Conservation (phyloP, 2,113 vertebrate genomes). For the Entelurus aequoreus region DNA sequence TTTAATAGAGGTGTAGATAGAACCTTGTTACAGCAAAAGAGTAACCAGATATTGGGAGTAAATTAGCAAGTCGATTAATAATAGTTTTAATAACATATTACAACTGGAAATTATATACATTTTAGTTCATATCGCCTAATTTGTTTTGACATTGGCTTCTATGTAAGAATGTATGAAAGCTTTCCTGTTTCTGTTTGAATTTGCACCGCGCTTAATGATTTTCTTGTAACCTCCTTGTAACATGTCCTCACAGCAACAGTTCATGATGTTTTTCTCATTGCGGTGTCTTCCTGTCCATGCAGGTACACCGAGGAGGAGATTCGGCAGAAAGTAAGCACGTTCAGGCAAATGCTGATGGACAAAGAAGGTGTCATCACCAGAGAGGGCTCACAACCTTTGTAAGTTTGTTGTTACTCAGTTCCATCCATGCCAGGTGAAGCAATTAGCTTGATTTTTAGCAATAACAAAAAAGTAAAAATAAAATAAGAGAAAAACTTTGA, state of each 20-base stretch:
- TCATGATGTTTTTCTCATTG: background rate
- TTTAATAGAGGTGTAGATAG: no score
- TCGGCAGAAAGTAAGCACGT: constrained; percentile 92
- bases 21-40: no score
- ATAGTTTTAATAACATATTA: no score
- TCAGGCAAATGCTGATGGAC: constrained; percentile 99
- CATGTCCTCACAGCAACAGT: background rate
- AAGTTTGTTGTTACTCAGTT: constrained; percentile 55
- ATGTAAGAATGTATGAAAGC: constrained; percentile 7
- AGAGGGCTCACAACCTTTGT: constrained; percentile 86
- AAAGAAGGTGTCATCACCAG: constrained; percentile 95
- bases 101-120: no score
- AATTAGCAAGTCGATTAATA: no score
- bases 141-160: background rate
- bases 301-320: constrained; percentile 96
- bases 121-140: no score
- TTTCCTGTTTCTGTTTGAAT: constrained; percentile 1
- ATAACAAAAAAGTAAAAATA: background rate
- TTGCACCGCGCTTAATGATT: background rate
- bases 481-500: background rate
- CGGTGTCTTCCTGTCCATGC: constrained; percentile 15
- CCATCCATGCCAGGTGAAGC: background rate
- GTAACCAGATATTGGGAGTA: no score
- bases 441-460: no score
- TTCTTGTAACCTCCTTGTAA: background rate